A percentile compares a stretch with the other conserved stretches of the same genome.
Evolutionary conservation across 2,797 vertebrate species (phyloP).

Genomic region (Neosilurus hyrtlii): DNA sequence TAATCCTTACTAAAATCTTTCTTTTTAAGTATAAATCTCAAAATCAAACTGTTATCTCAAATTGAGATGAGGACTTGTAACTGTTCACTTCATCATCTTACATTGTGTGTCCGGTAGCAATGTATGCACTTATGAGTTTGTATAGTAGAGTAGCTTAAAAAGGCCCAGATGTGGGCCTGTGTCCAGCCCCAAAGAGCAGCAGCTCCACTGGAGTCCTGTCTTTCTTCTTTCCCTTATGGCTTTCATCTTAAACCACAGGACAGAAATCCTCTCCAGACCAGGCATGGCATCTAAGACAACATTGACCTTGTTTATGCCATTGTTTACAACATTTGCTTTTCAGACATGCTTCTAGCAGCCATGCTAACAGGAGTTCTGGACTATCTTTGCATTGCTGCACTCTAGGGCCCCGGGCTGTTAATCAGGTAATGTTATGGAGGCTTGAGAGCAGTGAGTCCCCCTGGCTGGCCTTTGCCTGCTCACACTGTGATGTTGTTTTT

Average conservation of each 20-base stretch:
- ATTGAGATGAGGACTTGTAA: conserved; percentile 13
- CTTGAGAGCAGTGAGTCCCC: conserved; percentile 63
- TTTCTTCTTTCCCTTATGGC: conserved; percentile 43
- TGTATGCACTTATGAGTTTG: conserved; percentile 48
- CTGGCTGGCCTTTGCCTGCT: conserved; percentile 74
- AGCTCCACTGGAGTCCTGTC: conserved; percentile 42
- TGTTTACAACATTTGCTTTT: conserved; percentile 32
- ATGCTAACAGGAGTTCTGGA: conserved; percentile 34
- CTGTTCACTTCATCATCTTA: conserved; percentile 18
- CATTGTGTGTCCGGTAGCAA: conserved; percentile 41
- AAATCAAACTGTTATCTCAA: conserved; percentile 3
- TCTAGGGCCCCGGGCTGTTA: conserved; percentile 66
- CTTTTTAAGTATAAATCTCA: not conserved
- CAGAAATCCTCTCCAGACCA: conserved; percentile 51
- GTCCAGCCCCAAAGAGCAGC: conserved; percentile 38
- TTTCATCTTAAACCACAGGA: conserved; percentile 54
- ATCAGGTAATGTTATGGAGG: conserved; percentile 80
- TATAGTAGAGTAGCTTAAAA: conserved; percentile 50
- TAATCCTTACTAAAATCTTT: no score
- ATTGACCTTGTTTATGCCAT: conserved; percentile 38
- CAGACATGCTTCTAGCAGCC: conserved; percentile 15
- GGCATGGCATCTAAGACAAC: conserved; percentile 33
- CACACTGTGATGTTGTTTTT: conserved; percentile 83
- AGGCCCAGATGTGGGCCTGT: conserved; percentile 51
- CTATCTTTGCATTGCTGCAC: conserved; percentile 53